Evolutionary conservation across 2,888 invertebrate genomes (phyloP), one percentile per base, ranked within the genome.

Genomic region (Leucoptera coffeella): DNA sequence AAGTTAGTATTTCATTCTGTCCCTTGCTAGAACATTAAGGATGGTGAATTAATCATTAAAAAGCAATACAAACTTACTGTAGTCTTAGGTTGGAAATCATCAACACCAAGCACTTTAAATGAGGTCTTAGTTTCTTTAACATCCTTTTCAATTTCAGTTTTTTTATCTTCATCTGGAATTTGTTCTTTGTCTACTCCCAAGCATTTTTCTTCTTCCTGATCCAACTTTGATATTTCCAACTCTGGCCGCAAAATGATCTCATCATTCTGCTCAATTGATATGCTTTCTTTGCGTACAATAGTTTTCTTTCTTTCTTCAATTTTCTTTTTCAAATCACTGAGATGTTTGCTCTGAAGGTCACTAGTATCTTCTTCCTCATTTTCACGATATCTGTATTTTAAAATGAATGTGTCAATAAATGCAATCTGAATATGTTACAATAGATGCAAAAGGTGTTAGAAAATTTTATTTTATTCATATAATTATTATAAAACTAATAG

Each of bases 31-130:
- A n/a, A n/a, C n/a, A n/a, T n/a, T n/a, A n/a, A n/a, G n/a, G n/a
- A n/a, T n/a, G n/a, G n/a, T n/a, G n/a, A n/a, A n/a, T n/a, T n/a
- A n/a, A n/a, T n/a, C n/a, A n/a, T n/a, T n/a, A n/a, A n/a, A n/a
- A n/a, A n/a, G n/a, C n/a, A 21, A 21, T 25, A 10, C 15, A 7
- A 25, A 22, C 28, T 34, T 37, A 75, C 78, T 47, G 75, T 76
- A 2, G 43, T 35, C 35, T 67, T 77, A 38, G 75, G 77, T 36
- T 62, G 60, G 44, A 77, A 74, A 30, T 73, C 75, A 39, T 75
- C 75, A 29, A 61, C 71, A 4, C 86, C 86, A 26, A 89, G 62
- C 12, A 87, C 71, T 41, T 81, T 80, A 41, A 81, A 85, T 38
- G 75, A n/a, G n/a, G n/a, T n/a, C 29, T 33, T 28, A 29, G 34